Conservation (phyloP, 2,888 invertebrate species). For the Ochropacha duplaris region DNA sequence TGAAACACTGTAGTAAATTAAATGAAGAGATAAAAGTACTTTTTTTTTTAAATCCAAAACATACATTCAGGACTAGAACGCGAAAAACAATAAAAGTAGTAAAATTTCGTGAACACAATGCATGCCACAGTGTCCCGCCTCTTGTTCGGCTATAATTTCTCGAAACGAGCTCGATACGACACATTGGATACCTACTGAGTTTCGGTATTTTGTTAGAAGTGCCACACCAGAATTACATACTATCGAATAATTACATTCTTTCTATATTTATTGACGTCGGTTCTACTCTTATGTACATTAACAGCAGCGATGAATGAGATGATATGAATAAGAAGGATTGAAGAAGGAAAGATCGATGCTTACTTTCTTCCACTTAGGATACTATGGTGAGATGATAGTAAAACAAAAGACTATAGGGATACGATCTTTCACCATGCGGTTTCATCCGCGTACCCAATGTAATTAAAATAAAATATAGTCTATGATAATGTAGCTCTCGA, state of each 20-base stretch:
- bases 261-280: background rate
- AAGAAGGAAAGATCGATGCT: too few species aligned
- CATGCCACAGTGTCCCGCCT: conserved; percentile 28
- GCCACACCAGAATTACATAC: conserved; percentile 9
- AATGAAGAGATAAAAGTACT: conserved; percentile 23
- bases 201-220: conserved; percentile 4
- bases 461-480: too few species aligned
- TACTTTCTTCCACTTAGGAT: too few species aligned
- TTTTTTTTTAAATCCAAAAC: conserved; percentile 40
- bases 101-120: conserved; percentile 42
- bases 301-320: too few species aligned
- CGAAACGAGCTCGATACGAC: conserved; percentile 35
- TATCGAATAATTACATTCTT: background rate
- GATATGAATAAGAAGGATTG: too few species aligned
- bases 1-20: conserved; percentile 33
- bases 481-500: too few species aligned
- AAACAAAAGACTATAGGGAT: too few species aligned
- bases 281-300: background rate
- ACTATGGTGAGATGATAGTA: too few species aligned
- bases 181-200: conserved; percentile 33
- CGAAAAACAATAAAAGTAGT: conserved; percentile 46
- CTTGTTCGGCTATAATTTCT: conserved; percentile 52
- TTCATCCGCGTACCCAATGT: too few species aligned
- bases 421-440: too few species aligned
- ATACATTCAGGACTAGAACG: conserved; percentile 32